Conservation (phyloP, 2,888 invertebrate genomes). For the Toxonevra muliebris region DNA sequence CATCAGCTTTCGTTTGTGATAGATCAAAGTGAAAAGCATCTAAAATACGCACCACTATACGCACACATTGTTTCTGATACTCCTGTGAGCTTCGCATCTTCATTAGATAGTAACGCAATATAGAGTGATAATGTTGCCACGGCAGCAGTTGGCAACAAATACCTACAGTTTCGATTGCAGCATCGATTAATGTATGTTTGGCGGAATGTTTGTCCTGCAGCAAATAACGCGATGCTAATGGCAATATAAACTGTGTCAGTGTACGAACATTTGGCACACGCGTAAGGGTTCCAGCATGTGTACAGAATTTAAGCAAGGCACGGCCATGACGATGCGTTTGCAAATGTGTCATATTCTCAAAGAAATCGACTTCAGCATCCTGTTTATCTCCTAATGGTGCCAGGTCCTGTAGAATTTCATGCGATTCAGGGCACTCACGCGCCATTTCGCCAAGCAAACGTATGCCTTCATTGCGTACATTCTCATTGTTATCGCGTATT, state of each 20-base stretch:
- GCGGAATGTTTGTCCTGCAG: constrained; percentile 78
- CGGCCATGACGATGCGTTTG: constrained; percentile 87
- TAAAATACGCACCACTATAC: constrained; percentile 79
- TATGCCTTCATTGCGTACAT: constrained; percentile 81
- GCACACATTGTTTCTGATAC: constrained; percentile 84
- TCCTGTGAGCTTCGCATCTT: constrained; percentile 77
- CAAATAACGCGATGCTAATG: constrained; percentile 82
- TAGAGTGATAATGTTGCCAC: constrained; percentile 88
- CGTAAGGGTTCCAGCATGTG: constrained; percentile 70
- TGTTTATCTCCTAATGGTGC: constrained; percentile 70
- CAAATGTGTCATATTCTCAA: constrained; percentile 89
- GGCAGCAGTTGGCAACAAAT: constrained; percentile 80
- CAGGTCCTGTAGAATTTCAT: constrained; percentile 78
- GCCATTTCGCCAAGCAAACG: constrained; percentile 80
- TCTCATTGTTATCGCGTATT: constrained; percentile 76
- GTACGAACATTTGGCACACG: constrained; percentile 75
- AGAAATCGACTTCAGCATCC: constrained; percentile 93
- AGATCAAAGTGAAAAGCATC: constrained; percentile 94
- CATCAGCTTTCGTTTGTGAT: constrained; percentile 68
- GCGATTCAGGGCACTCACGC: constrained; percentile 75
- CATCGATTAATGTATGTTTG: constrained; percentile 84
- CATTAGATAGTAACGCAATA: constrained; percentile 82
- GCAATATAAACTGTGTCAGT: constrained; percentile 85
- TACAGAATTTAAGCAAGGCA: constrained; percentile 80
- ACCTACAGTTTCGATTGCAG: constrained; percentile 83